These are phyloP conservation scores for Catalaphyllia jardinei DNA, from an alignment of 64 coral and sea anemone genomes.

Conservation along the genomic window DNA sequence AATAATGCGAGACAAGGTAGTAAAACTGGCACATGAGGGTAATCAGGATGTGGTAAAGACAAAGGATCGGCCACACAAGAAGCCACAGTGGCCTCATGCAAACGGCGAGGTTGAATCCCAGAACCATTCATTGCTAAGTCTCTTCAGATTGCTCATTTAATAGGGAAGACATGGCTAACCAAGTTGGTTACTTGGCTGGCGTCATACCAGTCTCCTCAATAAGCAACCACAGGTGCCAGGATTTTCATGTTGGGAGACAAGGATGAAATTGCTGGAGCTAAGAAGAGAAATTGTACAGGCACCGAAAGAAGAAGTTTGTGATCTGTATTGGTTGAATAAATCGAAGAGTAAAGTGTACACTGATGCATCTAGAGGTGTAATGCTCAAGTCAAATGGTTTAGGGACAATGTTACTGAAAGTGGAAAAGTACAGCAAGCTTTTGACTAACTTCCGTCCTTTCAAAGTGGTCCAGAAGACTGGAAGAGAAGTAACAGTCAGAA, in stretches of 20 bases:
- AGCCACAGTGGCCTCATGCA: neutral
- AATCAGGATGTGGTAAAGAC: too few species aligned
- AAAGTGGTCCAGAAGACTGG: neutral
- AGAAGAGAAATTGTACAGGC: neutral
- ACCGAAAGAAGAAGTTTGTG: neutral
- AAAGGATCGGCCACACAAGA: neutral
- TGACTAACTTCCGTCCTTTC: neutral
- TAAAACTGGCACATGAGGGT: too few species aligned
- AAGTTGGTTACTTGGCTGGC: neutral
- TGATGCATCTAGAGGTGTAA: neutral
- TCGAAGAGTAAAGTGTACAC: neutral
- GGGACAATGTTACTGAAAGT: neutral
- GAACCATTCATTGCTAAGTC: neutral
- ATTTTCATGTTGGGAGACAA: neutral
- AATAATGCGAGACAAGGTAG: neutral
- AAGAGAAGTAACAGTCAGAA: neutral
- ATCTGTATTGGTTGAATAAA: neutral
- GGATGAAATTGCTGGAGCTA: neutral
- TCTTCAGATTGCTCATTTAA: neutral
- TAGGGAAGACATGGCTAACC: neutral
- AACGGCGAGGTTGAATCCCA: neutral
- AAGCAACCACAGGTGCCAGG: constrained; percentile 1
- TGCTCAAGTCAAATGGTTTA: neutral
- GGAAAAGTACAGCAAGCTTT: neutral
- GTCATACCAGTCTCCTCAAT: neutral